Evolutionary conservation across 2,888 invertebrate species (phyloP).

Genomic region (Ferdinandea cuprea): DNA sequence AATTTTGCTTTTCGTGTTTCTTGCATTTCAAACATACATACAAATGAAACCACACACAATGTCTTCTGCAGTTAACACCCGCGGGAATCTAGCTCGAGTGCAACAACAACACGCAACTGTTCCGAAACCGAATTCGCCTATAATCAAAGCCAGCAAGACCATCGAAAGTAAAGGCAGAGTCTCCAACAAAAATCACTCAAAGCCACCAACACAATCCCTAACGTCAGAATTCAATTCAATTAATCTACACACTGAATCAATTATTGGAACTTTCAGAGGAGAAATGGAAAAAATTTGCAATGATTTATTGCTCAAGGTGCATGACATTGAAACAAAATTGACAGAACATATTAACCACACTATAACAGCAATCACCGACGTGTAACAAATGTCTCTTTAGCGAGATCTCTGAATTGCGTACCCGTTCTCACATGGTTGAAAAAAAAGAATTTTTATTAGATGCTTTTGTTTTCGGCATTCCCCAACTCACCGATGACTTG

Average conservation of each 20-base stretch:
- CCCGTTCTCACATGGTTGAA: not conserved
- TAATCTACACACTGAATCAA: not conserved
- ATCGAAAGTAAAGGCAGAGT: not conserved
- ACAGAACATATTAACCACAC: not conserved
- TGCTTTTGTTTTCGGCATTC: not conserved
- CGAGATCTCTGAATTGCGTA: not conserved
- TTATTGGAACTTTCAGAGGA: not conserved
- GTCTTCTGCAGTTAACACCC: too few species aligned
- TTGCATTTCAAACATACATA: too few species aligned
- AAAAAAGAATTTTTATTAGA: not conserved
- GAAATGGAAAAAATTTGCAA: not conserved
- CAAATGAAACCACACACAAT: too few species aligned
- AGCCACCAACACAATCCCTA: not conserved
- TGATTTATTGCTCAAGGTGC: not conserved
- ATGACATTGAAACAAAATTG: not conserved
- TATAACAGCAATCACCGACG: not conserved
- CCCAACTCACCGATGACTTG: too few species aligned
- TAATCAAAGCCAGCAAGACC: constrained; percentile 51
- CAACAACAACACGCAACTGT: not conserved
- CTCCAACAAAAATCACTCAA: not conserved
- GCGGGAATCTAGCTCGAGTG: not conserved
- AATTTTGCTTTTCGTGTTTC: too few species aligned
- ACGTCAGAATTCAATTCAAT: not conserved
- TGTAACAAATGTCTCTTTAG: not conserved
- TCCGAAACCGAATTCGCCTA: constrained; percentile 48